Evolutionary conservation across 53 echinoderm and acorn worm species (phyloP), one percentile per base, ranked within the genome.

Genomic region (Echinarachnius parma): DNA sequence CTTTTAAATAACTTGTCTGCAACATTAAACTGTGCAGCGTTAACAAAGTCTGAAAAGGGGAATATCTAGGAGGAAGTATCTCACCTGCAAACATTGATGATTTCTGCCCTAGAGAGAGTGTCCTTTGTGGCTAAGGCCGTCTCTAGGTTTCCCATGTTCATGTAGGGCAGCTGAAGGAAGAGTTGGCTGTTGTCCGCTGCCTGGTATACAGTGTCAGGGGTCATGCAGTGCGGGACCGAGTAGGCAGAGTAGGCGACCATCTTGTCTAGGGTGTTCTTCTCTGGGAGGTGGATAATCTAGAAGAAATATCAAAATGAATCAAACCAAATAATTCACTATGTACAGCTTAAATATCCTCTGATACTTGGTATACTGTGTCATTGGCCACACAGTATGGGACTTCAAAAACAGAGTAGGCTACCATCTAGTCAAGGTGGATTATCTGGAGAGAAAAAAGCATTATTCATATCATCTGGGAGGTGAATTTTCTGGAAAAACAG

Each of bases 111-210:
- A 1, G 3, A 37, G 9, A 55, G 37, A 0, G 37, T 7, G 7
- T 28, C 56, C 28, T 54, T 28, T 35, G 44, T n/a, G 10, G 20
- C 56, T 8, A 84, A 19, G 18, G 84, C 84, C 1, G 61, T 21
- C 45, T 84, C 84, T 33, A 84, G 60, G 11, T 69, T 78, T 1
- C 84, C 84, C 22, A 84, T 36, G 45, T 64, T 62, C 30, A 84
- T 61, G 69, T 78, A 84, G 0, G 78, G 84, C 14, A 84, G 28
- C 56, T 77, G 84, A 36, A 84, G 28, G 33, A 61, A 78, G 21
- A 84, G 61, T 31, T 84, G 78, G 8, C 53, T 52, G 10, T 31
- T 44, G 9, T 68, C 46, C 4, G 69, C 36, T 48, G 60, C 33
- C 4, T 61, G 4, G 48, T 84, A 84, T 0, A 84, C 62, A 0